These are phyloP conservation scores for Fringilla coelebs DNA, from an alignment of 2,797 vertebrate genomes.

Conservation along the genomic window DNA sequence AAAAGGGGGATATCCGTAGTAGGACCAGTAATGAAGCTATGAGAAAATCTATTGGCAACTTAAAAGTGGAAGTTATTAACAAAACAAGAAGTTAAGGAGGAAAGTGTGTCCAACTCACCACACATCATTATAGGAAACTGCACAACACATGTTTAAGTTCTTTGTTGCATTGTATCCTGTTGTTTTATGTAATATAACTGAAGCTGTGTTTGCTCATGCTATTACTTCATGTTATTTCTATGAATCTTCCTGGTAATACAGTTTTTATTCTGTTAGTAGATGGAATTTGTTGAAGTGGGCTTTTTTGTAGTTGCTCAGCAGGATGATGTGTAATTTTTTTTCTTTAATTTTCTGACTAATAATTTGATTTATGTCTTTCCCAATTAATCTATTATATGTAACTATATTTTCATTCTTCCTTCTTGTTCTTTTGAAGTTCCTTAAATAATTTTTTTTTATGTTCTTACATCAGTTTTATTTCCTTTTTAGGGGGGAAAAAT, in stretches of 20 bases:
- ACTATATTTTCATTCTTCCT: neutral
- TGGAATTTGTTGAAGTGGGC: neutral
- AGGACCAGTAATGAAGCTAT: neutral
- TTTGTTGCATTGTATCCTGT: neutral
- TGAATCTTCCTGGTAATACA: neutral
- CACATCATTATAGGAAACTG: neutral
- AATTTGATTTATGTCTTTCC: neutral
- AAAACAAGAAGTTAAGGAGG: neutral
- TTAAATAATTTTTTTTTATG: neutral
- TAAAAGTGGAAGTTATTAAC: neutral
- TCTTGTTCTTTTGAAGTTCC: neutral
- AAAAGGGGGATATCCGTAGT: neutral
- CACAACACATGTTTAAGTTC: neutral
- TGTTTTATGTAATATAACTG: neutral
- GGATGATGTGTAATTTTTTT: neutral
- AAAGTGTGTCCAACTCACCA: neutral
- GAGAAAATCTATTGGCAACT: neutral
- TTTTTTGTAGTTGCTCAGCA: neutral
- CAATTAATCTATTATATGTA: neutral
- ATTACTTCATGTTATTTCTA: neutral
- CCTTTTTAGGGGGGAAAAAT: rapidly evolving
- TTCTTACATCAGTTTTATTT: neutral
- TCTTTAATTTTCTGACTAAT: neutral
- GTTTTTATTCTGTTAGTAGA: neutral
- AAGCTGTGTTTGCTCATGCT: neutral